Percentiles rank a stretch among this genome's conserved stretches.
phyloP scores from a whole-genome alignment of 2,888 invertebrate species.

The Calameuta filiformis region DNA sequence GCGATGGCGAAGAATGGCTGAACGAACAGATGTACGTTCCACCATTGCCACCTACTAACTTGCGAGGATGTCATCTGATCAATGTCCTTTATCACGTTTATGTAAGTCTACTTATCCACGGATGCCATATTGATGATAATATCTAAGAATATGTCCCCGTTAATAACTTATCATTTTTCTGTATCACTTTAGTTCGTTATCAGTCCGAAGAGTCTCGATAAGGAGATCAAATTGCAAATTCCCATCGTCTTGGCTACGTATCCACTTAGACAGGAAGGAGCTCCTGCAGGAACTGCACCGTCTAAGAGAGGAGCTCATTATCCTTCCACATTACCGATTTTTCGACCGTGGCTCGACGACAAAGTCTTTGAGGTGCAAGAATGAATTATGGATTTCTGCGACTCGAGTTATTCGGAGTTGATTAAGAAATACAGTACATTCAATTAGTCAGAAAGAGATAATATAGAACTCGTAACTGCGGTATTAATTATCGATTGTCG shows the following conservation, averaged over 20 bases:
- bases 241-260: slow-evolving; percentile 94
- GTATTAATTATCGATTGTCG: not conserved
- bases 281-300: slow-evolving; percentile 72
- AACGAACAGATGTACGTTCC: slow-evolving; percentile 92
- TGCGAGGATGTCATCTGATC: slow-evolving; percentile 93
- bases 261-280: slow-evolving; percentile 79
- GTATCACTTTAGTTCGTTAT: slow-evolving; percentile 81
- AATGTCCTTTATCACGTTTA: slow-evolving; percentile 93
- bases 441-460: not conserved
- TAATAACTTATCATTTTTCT: slow-evolving; percentile 1
- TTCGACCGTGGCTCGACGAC: slow-evolving; percentile 89
- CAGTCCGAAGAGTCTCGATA: slow-evolving; percentile 90
- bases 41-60: slow-evolving; percentile 92
- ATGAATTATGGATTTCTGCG: slow-evolving; percentile 29
- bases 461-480: not conserved
- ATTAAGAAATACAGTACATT: not conserved
- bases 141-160: not conserved
- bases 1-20: slow-evolving; percentile 86
- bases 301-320: slow-evolving; percentile 89
- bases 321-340: slow-evolving; percentile 90
- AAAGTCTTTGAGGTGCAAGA: slow-evolving; percentile 69
- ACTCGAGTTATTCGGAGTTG: not conserved
- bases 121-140: not conserved
- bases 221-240: slow-evolving; percentile 90
- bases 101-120: slow-evolving; percentile 70